phyloP scores from a whole-genome alignment of 2,113 vertebrate genomes.

The Bostrychus sinensis region DNA sequence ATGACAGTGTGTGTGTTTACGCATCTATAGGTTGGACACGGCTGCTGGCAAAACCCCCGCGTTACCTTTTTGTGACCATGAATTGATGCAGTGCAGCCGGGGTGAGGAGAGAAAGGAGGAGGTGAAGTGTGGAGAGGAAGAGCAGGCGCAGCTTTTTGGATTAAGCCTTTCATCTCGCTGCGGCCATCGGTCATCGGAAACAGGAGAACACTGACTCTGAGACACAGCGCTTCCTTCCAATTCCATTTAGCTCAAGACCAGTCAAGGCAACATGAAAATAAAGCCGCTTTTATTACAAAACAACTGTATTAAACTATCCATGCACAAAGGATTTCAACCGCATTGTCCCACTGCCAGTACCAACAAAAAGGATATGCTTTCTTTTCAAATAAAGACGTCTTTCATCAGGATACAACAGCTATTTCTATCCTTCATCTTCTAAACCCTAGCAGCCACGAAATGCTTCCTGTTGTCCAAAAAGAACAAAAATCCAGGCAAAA shows the following conservation, averaged over 20 bases:
- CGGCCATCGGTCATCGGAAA: conserved; percentile 70
- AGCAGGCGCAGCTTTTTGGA: conserved; percentile 56
- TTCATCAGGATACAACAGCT: conserved; percentile 33
- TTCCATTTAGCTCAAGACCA: too few relatives aligned
- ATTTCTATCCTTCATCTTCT: conserved; percentile 40
- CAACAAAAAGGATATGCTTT: conserved; percentile 45
- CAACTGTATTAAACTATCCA: conserved; percentile 55
- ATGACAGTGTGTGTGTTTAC: conserved; percentile 11
- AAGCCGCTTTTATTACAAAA: too few relatives aligned
- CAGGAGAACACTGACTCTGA: conserved; percentile 51
- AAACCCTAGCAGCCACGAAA: conserved; percentile 45
- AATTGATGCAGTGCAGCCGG: conserved; percentile 42
- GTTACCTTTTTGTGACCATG: conserved; percentile 39
- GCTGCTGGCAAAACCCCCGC: conserved; percentile 7
- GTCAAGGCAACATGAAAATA: too few relatives aligned
- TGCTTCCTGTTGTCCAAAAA: conserved; percentile 40
- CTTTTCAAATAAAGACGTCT: conserved; percentile 39
- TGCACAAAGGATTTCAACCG: conserved; percentile 57
- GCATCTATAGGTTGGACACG: conserved; percentile 28
- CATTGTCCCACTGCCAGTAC: conserved; percentile 45
- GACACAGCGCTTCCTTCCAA: conserved; percentile 26
- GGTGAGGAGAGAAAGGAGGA: conserved; percentile 33
- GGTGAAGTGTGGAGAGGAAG: too few relatives aligned
- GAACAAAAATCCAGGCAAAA: conserved; percentile 30
- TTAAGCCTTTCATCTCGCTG: conserved; percentile 64